phyloP scores from a whole-genome alignment of 2,888 invertebrate genomes.

The Drosophila mettleri region DNA sequence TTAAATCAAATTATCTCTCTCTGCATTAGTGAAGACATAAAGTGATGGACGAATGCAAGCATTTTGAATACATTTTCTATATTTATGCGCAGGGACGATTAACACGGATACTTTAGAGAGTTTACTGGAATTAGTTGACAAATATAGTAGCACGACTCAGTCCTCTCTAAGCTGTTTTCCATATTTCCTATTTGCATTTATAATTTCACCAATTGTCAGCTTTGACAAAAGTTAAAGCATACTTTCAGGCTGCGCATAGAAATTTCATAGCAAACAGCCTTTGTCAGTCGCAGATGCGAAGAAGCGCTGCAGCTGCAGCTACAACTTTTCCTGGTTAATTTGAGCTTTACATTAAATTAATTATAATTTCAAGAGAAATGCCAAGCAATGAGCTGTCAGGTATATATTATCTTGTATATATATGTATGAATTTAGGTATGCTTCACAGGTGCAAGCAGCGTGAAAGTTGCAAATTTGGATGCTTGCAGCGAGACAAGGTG shows the following conservation, averaged over 20 bases:
- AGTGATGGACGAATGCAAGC: too few species aligned
- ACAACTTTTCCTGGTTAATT: constrained; percentile 42
- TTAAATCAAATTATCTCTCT: too few species aligned
- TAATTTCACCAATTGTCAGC: background rate
- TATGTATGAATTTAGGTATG: background rate
- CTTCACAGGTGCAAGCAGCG: constrained; percentile 23
- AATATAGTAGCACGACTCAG: too few species aligned
- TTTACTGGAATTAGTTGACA: too few species aligned
- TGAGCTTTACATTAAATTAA: constrained; percentile 49
- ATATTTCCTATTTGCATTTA: background rate
- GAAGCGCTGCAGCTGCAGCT: constrained; percentile 5
- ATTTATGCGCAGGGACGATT: too few species aligned
- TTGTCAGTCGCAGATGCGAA: background rate
- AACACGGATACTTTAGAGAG: too few species aligned
- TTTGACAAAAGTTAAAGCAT: constrained; percentile 20
- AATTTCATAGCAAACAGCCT: constrained; percentile 23
- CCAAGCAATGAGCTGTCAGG: constrained; percentile 45
- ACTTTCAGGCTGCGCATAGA: constrained; percentile 45
- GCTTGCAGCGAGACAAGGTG: constrained; percentile 24
- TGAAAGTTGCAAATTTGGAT: constrained; percentile 55
- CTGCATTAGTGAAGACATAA: too few species aligned
- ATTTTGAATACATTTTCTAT: too few species aligned
- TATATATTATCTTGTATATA: constrained; percentile 25
- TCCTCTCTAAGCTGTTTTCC: too few species aligned
- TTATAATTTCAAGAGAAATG: constrained; percentile 38